Conservation (phyloP, 37 sponge, comb jelly and placozoan species). For the Hexactinellida sp. region DNA sequence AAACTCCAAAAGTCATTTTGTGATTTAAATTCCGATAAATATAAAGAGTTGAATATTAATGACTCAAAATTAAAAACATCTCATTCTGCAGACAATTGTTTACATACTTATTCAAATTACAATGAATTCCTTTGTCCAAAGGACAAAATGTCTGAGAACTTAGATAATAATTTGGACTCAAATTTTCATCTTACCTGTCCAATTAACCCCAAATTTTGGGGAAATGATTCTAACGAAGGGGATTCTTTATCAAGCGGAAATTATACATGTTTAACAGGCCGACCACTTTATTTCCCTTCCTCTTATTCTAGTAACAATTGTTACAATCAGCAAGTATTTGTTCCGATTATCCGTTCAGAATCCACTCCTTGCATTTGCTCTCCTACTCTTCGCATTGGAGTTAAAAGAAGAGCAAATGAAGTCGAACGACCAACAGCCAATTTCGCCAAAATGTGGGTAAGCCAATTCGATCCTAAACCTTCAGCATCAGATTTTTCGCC, state of each 20-base stretch:
- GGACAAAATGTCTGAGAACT: neutral
- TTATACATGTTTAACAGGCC: neutral
- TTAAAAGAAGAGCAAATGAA: neutral
- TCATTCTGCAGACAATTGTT: slow-evolving; percentile 1
- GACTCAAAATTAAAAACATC: neutral
- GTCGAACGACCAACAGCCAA: neutral
- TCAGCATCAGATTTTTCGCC: neutral
- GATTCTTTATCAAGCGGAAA: neutral
- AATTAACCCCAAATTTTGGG: neutral
- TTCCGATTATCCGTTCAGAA: neutral
- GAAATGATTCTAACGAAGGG: neutral
- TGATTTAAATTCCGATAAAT: neutral
- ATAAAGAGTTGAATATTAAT: neutral
- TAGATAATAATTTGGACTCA: neutral
- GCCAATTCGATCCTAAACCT: neutral
- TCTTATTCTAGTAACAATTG: neutral
- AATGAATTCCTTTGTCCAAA: neutral
- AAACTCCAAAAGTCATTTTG: no score
- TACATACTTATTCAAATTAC: neutral
- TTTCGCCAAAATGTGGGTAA: neutral
- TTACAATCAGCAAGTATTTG: neutral
- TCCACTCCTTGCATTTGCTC: neutral
- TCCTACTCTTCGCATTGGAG: neutral
- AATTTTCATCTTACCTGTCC: neutral
- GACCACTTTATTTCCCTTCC: neutral